Conservation (phyloP, 2,797 vertebrate genomes). For the Dendrocincla tyrannina region DNA sequence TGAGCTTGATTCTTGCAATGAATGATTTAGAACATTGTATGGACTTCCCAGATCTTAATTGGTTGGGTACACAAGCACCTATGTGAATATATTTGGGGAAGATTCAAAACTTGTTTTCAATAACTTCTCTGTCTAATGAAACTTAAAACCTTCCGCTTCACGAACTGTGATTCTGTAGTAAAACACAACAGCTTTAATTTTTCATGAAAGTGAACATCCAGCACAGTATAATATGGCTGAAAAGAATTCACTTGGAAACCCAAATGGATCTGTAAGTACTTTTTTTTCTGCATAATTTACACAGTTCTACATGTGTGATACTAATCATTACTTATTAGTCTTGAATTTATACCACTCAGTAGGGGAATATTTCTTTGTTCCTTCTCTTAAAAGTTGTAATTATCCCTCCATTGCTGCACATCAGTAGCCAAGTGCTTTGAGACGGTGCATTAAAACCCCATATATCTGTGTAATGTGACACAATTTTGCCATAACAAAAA, state of each 20-base stretch:
- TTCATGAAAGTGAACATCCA: slow-evolving; percentile 27
- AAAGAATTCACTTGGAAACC: slow-evolving; percentile 21
- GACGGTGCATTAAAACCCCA: background rate
- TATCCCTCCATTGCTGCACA: background rate
- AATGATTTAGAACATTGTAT: background rate
- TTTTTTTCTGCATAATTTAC: slow-evolving; percentile 32
- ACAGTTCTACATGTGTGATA: background rate
- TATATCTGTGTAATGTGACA: background rate
- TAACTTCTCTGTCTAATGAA: background rate
- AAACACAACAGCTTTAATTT: slow-evolving; percentile 23
- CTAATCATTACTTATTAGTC: slow-evolving; percentile 3
- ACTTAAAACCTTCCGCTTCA: background rate
- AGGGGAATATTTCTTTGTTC: background rate
- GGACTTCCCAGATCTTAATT: background rate
- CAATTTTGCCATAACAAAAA: background rate
- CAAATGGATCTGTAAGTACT: slow-evolving; percentile 34
- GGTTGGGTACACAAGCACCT: background rate
- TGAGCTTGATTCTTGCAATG: background rate
- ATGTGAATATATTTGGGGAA: background rate
- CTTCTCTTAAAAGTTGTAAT: background rate
- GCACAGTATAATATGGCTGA: background rate
- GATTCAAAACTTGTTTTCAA: background rate
- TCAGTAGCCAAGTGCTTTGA: background rate
- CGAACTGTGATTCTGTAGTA: background rate
- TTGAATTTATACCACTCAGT: background rate